These are phyloP conservation scores for Gobiocypris rarus DNA, from an alignment of 2,113 vertebrate species.

Conservation along the genomic window DNA sequence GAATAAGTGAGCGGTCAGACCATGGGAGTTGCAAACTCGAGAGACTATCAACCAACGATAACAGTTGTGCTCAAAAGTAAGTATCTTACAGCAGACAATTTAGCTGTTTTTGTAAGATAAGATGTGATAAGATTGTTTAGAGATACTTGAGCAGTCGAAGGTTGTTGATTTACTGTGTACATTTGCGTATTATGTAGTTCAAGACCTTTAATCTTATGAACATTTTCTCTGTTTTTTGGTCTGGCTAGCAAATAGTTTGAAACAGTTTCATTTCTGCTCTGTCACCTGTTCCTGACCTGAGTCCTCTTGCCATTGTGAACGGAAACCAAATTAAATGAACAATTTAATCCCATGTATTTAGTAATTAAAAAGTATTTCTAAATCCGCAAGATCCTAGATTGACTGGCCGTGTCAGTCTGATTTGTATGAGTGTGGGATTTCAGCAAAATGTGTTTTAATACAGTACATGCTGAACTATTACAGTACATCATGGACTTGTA, in stretches of 20 bases:
- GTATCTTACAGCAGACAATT: constrained; percentile 46
- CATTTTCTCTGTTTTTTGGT: not conserved
- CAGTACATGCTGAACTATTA: not conserved
- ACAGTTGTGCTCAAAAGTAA: constrained; percentile 73
- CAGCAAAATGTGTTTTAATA: not conserved
- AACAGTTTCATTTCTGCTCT: not conserved
- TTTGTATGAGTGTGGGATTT: not conserved
- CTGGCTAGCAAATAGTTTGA: no score
- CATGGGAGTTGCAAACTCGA: constrained; percentile 79
- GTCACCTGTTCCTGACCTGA: not conserved
- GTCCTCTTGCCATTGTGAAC: not conserved
- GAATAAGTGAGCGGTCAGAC: not conserved
- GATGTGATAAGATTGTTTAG: not conserved
- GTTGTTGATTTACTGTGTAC: not conserved
- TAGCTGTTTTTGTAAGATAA: not conserved
- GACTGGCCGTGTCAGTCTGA: not conserved
- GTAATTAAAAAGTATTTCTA: constrained; percentile 22
- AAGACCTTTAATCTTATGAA: not conserved
- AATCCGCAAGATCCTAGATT: not conserved
- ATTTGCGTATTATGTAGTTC: not conserved
- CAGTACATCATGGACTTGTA: not conserved
- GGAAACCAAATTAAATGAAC: constrained; percentile 21
- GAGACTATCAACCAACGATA: constrained; percentile 68
- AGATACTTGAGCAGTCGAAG: not conserved
- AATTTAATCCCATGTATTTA: not conserved